Conservation (phyloP, 2,888 invertebrate species). For the Acanthoscelides obtectus region DNA sequence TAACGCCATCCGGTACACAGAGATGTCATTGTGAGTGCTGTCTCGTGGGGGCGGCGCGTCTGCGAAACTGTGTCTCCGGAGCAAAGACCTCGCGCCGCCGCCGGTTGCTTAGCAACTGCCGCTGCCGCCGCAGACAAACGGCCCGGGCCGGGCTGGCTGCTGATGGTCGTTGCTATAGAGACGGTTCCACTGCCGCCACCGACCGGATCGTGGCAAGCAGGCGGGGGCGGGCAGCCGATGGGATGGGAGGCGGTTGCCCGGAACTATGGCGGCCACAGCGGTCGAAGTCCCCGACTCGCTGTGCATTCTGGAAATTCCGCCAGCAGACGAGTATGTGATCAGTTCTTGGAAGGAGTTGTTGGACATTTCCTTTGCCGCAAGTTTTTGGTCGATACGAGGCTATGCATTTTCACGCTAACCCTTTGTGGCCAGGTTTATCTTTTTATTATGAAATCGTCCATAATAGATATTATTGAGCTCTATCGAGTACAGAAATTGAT, state of each 20-base stretch:
- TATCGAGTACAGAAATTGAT: no score
- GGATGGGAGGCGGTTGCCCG: neutral
- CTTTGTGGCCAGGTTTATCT: no score
- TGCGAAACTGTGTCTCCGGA: conserved; percentile 58
- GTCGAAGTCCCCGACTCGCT: neutral
- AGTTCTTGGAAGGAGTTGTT: neutral
- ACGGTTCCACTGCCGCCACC: neutral
- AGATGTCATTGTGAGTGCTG: conserved; percentile 3
- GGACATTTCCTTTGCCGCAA: neutral
- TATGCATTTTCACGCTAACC: no score
- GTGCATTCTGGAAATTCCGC: neutral
- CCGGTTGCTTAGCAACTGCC: conserved; percentile 47
- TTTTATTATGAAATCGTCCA: no score
- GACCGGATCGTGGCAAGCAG: neutral
- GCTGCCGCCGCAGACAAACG: conserved; percentile 33
- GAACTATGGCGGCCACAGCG: neutral
- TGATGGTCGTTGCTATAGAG: neutral
- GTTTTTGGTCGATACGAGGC: neutral
- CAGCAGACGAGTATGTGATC: neutral
- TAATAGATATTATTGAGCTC: no score
- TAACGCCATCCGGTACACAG: neutral
- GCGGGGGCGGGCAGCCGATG: no score
- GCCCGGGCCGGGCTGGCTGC: neutral
- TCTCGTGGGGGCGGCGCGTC: conserved; percentile 22
- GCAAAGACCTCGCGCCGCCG: conserved; percentile 42